These are phyloP conservation scores for Zaprionus gabonicus DNA, from an alignment of 1,140 invertebrate genomes.

Conservation along the genomic window DNA sequence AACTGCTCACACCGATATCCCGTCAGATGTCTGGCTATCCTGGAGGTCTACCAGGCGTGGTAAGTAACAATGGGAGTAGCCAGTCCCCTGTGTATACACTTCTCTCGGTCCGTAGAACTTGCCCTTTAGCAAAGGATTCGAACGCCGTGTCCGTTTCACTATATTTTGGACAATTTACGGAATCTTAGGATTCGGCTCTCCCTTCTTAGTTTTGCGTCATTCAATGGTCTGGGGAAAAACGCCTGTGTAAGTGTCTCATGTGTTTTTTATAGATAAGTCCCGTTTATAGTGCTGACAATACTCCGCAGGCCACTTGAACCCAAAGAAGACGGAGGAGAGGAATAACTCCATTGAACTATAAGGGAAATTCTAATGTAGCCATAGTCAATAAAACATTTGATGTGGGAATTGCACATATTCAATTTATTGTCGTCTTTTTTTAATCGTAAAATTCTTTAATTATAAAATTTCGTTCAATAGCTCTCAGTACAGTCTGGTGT, in stretches of 20 bases:
- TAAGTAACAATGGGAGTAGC: constrained; percentile 15
- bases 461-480: constrained; percentile 41
- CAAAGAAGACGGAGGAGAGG: background rate
- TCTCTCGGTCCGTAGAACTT: constrained; percentile 44
- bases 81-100: background rate
- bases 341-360: background rate
- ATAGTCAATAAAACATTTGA: background rate
- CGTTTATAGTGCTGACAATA: background rate
- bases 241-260: background rate
- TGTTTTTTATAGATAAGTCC: background rate
- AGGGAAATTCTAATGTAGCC: background rate
- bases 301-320: background rate
- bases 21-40: constrained; percentile 43
- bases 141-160: constrained; percentile 61
- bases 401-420: constrained; percentile 58
- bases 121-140: constrained; percentile 53
- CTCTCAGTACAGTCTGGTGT: constrained; percentile 43
- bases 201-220: constrained; percentile 61
- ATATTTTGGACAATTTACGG: constrained; percentile 45
- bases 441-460: constrained; percentile 29
- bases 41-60: constrained; percentile 55
- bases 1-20: constrained; percentile 18
- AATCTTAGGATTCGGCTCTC: constrained; percentile 58
- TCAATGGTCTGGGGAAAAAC: constrained; percentile 41
- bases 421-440: constrained; percentile 64